Percentiles rank a stretch among this genome's conserved stretches.
Evolutionary conservation across 2,113 vertebrate species (phyloP).

Genomic region (Tachysurus fulvidraco): DNA sequence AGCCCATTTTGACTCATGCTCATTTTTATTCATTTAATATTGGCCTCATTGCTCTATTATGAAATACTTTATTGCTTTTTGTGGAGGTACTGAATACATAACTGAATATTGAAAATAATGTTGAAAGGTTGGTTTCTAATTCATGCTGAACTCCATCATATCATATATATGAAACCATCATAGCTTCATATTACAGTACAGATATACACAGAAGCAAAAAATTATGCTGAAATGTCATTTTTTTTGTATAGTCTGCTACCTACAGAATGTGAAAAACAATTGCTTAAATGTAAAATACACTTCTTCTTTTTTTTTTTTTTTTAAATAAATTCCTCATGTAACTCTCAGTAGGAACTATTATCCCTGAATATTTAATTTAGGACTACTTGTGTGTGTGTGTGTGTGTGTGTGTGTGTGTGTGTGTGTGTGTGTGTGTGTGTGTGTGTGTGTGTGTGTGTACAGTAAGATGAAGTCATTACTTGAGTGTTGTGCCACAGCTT

Average conservation of each 20-base stretch:
- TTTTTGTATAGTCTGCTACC: too few relatives aligned
- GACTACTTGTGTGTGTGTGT: conserved; percentile 8
- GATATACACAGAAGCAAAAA: not conserved
- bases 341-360: not conserved
- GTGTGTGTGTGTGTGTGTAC: conserved; percentile 59
- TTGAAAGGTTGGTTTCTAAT: too few relatives aligned
- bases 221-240: not conserved
- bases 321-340: not conserved
- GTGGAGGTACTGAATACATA: not conserved
- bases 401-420: conserved; percentile 57
- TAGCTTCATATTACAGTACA: not conserved
- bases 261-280: not conserved
- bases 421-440: conserved; percentile 56
- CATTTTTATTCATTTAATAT: conserved; percentile 14
- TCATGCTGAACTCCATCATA: not conserved
- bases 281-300: not conserved
- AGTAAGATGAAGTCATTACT: conserved; percentile 52
- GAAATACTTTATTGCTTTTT: conserved; percentile 3
- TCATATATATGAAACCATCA: not conserved
- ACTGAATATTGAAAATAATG: not conserved
- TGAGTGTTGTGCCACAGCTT: conserved; percentile 63
- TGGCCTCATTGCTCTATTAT: conserved; percentile 9
- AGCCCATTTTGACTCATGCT: conserved; percentile 23
- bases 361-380: not conserved
- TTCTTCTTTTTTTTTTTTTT: too few relatives aligned